These are phyloP conservation scores for Nymphicus hollandicus DNA, from an alignment of 2,113 vertebrate genomes.

Conservation along the genomic window DNA sequence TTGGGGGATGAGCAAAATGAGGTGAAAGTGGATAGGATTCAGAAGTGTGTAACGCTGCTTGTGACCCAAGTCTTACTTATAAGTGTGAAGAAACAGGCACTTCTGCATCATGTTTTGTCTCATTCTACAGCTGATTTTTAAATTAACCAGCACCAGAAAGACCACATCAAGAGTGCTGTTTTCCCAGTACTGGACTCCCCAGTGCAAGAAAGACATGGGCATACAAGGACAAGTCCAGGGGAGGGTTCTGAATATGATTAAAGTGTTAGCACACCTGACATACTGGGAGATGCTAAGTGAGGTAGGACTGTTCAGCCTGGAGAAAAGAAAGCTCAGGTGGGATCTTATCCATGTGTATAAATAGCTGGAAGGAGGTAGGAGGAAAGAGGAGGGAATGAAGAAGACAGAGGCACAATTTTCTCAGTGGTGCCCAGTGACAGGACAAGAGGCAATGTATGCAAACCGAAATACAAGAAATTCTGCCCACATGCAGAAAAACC, in stretches of 20 bases:
- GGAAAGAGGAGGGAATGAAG: background rate
- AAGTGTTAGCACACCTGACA: background rate
- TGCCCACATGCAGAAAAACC: background rate
- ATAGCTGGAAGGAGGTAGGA: background rate
- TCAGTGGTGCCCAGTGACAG: background rate
- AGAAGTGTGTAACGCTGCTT: background rate
- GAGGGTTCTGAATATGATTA: background rate
- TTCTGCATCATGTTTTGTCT: background rate
- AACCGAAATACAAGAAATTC: background rate
- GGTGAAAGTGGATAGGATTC: background rate
- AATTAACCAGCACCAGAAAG: background rate
- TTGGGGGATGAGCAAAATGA: background rate
- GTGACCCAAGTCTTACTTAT: background rate
- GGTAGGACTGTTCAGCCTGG: background rate
- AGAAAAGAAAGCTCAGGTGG: background rate
- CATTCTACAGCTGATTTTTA: background rate
- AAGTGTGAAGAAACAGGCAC: background rate
- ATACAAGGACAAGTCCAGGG: background rate
- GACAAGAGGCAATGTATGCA: background rate
- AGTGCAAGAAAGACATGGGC: background rate
- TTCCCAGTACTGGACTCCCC: background rate
- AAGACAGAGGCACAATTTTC: background rate
- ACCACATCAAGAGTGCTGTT: background rate
- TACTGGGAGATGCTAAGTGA: background rate
- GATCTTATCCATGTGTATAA: background rate